Conservation (phyloP, 2,888 invertebrate species). For the Halocaridina rubra region DNA sequence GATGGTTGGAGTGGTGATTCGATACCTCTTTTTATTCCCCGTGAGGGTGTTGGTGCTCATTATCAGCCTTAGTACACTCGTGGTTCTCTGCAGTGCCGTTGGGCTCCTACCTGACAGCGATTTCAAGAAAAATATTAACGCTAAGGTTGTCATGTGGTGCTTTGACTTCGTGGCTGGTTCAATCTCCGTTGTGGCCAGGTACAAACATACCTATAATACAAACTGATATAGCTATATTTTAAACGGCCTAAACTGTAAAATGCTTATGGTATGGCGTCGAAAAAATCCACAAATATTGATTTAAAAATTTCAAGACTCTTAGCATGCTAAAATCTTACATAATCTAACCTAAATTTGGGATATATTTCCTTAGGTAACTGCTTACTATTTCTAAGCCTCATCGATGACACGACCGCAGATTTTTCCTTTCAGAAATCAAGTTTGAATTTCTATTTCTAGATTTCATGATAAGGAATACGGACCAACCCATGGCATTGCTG, state of each 20-base stretch:
- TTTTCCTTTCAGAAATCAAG: too few species aligned
- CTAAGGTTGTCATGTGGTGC: constrained; percentile 77
- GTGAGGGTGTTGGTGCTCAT: constrained; percentile 85
- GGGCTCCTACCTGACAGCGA: constrained; percentile 80
- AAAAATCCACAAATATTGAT: too few species aligned
- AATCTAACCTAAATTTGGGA: too few species aligned
- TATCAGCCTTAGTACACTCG: constrained; percentile 69
- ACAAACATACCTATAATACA: too few species aligned
- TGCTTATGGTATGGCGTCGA: too few species aligned
- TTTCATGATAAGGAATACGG: constrained; percentile 82
- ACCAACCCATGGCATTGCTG: constrained; percentile 87
- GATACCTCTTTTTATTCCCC: constrained; percentile 92
- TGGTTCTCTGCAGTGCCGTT: constrained; percentile 85
- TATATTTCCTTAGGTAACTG: too few species aligned
- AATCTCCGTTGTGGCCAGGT: constrained; percentile 75
- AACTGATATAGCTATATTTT: too few species aligned
- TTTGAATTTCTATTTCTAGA: constrained; percentile 67
- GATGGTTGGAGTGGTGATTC: constrained; percentile 90
- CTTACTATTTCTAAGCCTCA: too few species aligned
- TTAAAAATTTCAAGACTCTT: too few species aligned
- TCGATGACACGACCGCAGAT: too few species aligned
- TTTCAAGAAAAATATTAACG: constrained; percentile 77
- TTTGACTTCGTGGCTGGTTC: constrained; percentile 83
- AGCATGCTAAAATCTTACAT: too few species aligned
- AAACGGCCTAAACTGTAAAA: too few species aligned